Conservation (phyloP, 2,113 vertebrate species). For the Hucho hucho region DNA sequence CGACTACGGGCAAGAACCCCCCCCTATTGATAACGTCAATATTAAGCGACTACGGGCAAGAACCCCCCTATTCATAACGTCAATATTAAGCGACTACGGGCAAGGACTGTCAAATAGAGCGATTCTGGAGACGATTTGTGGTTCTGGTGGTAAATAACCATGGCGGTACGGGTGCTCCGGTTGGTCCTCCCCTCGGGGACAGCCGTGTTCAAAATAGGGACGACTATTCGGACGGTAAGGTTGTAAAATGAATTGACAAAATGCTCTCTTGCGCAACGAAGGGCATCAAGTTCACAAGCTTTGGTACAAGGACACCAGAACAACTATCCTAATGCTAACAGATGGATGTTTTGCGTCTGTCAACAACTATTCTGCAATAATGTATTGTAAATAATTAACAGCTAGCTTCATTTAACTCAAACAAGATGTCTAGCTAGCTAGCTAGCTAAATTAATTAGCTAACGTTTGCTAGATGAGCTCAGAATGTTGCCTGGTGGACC, state of each 20-base stretch:
- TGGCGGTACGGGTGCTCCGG: conserved; percentile 66
- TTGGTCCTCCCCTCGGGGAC: conserved; percentile 52
- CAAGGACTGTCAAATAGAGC: background rate
- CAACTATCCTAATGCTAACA: background rate
- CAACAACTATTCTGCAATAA: too few relatives aligned
- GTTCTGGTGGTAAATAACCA: conserved; percentile 40
- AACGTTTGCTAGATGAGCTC: too few relatives aligned
- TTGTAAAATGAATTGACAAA: background rate
- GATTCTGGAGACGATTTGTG: conserved; percentile 43
- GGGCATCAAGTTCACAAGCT: background rate
- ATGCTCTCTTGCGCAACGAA: too few relatives aligned
- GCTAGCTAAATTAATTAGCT: too few relatives aligned
- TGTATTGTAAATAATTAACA: too few relatives aligned
- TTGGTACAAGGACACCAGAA: too few relatives aligned
- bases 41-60: conserved; percentile 1
- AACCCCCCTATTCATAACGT: conserved; percentile 31
- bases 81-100: conserved; percentile 2
- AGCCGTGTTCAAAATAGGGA: conserved; percentile 26
- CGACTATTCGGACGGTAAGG: conserved; percentile 56
- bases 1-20: conserved; percentile 4
- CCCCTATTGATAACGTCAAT: conserved; percentile 2
- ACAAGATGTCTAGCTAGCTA: background rate
- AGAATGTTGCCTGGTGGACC: too few relatives aligned
- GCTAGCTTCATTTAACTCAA: too few relatives aligned
- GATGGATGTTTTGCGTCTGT: too few relatives aligned